Percentiles rank a stretch among this genome's conserved stretches.
These are phyloP conservation scores for Hesperophylax magnus DNA, from an alignment of 1,140 invertebrate species.

Conservation along the genomic window DNA sequence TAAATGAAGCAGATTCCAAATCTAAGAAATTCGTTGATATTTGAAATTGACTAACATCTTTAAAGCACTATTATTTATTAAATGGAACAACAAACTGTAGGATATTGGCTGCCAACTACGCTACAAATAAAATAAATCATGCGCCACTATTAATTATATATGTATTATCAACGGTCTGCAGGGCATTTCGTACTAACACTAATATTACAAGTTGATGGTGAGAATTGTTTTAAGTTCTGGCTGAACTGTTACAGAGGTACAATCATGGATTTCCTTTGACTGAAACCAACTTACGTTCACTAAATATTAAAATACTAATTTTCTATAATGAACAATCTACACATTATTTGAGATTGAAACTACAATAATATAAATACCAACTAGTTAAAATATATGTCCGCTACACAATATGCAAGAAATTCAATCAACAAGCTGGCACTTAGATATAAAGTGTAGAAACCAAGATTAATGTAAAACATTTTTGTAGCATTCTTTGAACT, in stretches of 20 bases:
- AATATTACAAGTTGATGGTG: too few species aligned
- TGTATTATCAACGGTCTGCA: too few species aligned
- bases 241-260: too few species aligned
- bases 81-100: constrained; percentile 5
- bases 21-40: constrained; percentile 32
- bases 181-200: too few species aligned
- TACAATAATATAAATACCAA: background rate
- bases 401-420: background rate
- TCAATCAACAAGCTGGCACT: background rate
- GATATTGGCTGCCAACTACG: background rate
- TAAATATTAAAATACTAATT: background rate
- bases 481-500: constrained; percentile 11
- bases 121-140: background rate
- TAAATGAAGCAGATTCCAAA: constrained; percentile 29
- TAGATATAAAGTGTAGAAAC: background rate
- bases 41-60: constrained; percentile 4
- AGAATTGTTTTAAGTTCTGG: too few species aligned
- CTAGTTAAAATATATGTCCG: background rate
- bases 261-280: too few species aligned
- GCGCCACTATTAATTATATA: too few species aligned
- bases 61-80: constrained; percentile 15
- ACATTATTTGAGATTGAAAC: background rate
- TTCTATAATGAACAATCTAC: background rate
- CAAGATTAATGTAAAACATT: background rate
- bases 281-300: background rate